phyloP scores from a whole-genome alignment of 2,888 invertebrate species.

The Tachina grossa region DNA sequence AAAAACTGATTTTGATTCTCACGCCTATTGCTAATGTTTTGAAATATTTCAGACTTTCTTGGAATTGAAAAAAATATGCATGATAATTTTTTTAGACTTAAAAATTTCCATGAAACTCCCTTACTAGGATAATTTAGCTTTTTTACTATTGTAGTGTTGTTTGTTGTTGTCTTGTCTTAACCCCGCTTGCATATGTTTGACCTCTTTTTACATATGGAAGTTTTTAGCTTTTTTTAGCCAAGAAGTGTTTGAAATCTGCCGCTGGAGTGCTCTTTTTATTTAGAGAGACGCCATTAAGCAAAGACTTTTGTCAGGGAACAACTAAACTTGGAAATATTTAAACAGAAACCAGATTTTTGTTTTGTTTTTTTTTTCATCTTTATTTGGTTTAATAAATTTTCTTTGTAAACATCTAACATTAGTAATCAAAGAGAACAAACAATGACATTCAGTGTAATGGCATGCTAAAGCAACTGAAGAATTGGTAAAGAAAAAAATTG shows the following conservation, averaged over 20 bases:
- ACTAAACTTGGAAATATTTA: constrained; percentile 18
- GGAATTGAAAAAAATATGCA: background rate
- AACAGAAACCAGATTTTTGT: constrained; percentile 18
- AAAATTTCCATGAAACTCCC: constrained; percentile 18
- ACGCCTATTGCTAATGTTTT: constrained; percentile 54
- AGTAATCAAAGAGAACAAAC: constrained; percentile 35
- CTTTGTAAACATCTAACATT: constrained; percentile 55
- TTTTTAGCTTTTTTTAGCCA: constrained; percentile 13
- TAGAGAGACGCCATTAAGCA: constrained; percentile 20
- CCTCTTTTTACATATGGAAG: constrained; percentile 58
- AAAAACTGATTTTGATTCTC: constrained; percentile 51
- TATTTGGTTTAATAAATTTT: constrained; percentile 32
- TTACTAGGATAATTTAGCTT: constrained; percentile 11
- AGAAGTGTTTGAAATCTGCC: constrained; percentile 57
- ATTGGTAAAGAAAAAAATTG: background rate
- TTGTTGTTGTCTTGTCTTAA: constrained; percentile 24
- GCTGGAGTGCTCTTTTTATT: constrained; percentile 49
- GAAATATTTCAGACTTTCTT: constrained; percentile 8
- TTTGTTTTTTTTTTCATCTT: background rate
- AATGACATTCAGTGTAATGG: constrained; percentile 13
- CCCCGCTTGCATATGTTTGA: constrained; percentile 26
- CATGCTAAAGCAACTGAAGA: background rate
- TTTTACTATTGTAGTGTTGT: constrained; percentile 30
- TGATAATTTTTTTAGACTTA: background rate
- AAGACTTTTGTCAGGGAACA: background rate